Conservation (phyloP, 2,888 invertebrate species). For the Cactoblastis cactorum region DNA sequence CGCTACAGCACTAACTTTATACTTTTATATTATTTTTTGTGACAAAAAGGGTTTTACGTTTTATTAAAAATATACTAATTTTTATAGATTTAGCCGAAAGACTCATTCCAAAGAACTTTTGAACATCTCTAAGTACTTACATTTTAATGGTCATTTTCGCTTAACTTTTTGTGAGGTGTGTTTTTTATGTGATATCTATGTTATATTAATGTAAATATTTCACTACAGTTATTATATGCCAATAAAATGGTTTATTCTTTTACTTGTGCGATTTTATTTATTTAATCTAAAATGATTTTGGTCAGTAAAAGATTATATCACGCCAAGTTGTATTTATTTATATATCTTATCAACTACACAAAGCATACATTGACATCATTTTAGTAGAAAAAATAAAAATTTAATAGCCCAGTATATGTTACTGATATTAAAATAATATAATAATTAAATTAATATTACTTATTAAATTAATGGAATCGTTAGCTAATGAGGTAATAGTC, state of each 20-base stretch:
- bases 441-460: no score
- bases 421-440: no score
- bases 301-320: no score
- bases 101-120: constrained; percentile 61
- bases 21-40: background rate
- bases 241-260: constrained; percentile 76
- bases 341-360: no score
- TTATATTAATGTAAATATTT: constrained; percentile 69
- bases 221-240: constrained; percentile 65
- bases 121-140: constrained; percentile 44
- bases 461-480: no score
- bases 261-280: constrained; percentile 43
- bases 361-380: no score
- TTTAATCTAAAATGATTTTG: no score
- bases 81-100: constrained; percentile 28
- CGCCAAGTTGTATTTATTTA: no score
- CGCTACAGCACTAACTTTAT: constrained; percentile 11
- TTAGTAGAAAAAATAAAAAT: no score
- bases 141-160: constrained; percentile 43
- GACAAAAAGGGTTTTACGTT: constrained; percentile 7
- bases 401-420: no score
- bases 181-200: constrained; percentile 75
- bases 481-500: no score
- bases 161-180: constrained; percentile 65
- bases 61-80: constrained; percentile 17